Evolutionary conservation across 2,797 vertebrate genomes (phyloP).

Genomic region (Crocidura indochinensis): DNA sequence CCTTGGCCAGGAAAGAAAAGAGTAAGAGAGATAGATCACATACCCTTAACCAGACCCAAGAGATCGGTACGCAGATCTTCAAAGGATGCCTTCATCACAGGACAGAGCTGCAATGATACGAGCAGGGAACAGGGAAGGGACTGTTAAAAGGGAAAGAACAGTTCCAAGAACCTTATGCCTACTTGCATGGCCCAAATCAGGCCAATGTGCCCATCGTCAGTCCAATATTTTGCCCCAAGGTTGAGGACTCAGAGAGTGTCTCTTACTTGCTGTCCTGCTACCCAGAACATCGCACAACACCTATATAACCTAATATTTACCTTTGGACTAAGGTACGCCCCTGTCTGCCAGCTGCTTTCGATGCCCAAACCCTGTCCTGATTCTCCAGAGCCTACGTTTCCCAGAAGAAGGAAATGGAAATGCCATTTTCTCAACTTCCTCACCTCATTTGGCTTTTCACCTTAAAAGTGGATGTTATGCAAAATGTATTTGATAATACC

Average conservation of each 20-base stretch:
- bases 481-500: too few relatives aligned
- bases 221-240: too few relatives aligned
- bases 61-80: constrained; percentile 53
- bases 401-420: not conserved
- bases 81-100: constrained; percentile 66
- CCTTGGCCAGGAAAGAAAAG: not conserved
- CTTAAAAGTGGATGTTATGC: not conserved
- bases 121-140: not conserved
- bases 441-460: not conserved
- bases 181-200: not conserved
- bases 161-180: rapidly evolving
- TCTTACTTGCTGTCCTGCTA: too few relatives aligned
- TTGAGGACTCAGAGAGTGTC: not conserved
- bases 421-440: not conserved
- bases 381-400: not conserved
- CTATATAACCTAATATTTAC: not conserved
- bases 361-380: not conserved
- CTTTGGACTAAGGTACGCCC: not conserved
- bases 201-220: not conserved
- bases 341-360: not conserved
- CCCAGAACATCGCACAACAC: not conserved
- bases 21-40: not conserved
- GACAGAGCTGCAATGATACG: constrained; percentile 78
- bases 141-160: not conserved
- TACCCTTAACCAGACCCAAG: constrained; percentile 64